Evolutionary conservation across 2,888 invertebrate genomes (phyloP).

Genomic region (Piscicola geometra): DNA sequence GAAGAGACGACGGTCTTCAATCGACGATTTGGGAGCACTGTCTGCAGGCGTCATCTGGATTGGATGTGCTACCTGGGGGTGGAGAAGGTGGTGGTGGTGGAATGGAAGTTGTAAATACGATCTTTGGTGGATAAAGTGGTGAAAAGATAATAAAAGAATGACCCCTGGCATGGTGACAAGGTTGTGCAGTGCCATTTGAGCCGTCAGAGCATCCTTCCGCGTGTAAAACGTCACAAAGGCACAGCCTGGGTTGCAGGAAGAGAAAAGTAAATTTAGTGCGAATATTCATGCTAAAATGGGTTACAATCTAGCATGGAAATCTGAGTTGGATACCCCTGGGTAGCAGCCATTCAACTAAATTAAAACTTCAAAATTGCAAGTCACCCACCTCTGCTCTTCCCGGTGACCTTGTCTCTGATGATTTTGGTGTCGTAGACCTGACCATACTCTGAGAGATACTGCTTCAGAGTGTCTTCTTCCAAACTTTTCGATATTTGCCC

Average conservation of each 20-base stretch:
- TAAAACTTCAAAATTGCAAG: background rate
- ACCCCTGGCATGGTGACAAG: conserved; percentile 37
- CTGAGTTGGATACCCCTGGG: background rate
- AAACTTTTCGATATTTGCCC: conserved; percentile 36
- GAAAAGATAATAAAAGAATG: too few species aligned
- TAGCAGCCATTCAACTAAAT: background rate
- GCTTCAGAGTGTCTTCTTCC: conserved; percentile 35
- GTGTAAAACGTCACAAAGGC: conserved; percentile 37
- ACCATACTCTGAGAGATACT: conserved; percentile 34
- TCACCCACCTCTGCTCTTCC: conserved; percentile 33
- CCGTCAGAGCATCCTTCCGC: conserved; percentile 36
- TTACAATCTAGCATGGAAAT: too few species aligned
- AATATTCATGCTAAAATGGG: too few species aligned
- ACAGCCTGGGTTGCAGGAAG: conserved; percentile 33
- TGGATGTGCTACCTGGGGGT: conserved; percentile 32
- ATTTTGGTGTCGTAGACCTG: conserved; percentile 35
- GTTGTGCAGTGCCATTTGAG: conserved; percentile 37
- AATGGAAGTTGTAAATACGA: too few species aligned
- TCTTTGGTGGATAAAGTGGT: too few species aligned
- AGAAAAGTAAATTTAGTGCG: too few species aligned
- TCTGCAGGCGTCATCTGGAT: conserved; percentile 39
- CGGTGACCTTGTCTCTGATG: conserved; percentile 30
- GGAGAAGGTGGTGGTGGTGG: too few species aligned
- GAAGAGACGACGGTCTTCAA: conserved; percentile 29
- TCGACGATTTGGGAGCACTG: conserved; percentile 31